Conservation (phyloP, 2,888 invertebrate species). For the Drosophila mimetica region DNA sequence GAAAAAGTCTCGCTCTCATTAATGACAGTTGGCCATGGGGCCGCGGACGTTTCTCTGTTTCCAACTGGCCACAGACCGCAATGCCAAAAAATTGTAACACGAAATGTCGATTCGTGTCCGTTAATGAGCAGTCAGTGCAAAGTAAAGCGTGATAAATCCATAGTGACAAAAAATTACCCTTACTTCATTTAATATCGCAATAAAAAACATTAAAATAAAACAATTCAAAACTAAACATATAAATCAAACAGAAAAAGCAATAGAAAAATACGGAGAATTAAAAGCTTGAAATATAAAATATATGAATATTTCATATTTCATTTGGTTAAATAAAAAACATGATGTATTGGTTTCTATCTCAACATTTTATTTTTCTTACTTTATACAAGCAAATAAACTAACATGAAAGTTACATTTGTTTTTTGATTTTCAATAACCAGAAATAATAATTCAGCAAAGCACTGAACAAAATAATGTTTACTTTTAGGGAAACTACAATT, state of each 20-base stretch:
- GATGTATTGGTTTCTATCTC: too few relatives aligned
- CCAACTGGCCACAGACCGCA: constrained; percentile 44
- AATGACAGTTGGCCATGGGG: constrained; percentile 48
- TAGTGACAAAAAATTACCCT: neutral
- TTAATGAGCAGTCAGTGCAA: constrained; percentile 52
- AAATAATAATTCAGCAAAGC: too few relatives aligned
- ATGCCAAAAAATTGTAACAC: constrained; percentile 62
- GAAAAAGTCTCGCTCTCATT: constrained; percentile 62
- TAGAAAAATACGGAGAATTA: neutral
- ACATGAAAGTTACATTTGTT: neutral
- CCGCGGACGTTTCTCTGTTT: constrained; percentile 8
- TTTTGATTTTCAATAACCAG: too few relatives aligned
- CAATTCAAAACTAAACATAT: too few relatives aligned
- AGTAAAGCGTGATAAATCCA: constrained; percentile 7
- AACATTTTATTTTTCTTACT: too few relatives aligned
- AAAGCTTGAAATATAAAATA: too few relatives aligned
- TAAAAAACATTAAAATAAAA: too few relatives aligned
- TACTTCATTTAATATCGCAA: neutral
- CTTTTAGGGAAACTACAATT: neutral
- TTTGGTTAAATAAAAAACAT: too few relatives aligned
- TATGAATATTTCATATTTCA: too few relatives aligned
- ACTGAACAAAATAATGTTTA: neutral
- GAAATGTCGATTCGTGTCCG: constrained; percentile 55
- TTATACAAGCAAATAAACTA: too few relatives aligned
- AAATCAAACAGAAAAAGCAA: neutral